A percentile compares a stretch with the other conserved stretches of the same genome.
These are phyloP conservation scores for Aix galericulata DNA, from an alignment of 2,113 vertebrate genomes.

Conservation along the genomic window DNA sequence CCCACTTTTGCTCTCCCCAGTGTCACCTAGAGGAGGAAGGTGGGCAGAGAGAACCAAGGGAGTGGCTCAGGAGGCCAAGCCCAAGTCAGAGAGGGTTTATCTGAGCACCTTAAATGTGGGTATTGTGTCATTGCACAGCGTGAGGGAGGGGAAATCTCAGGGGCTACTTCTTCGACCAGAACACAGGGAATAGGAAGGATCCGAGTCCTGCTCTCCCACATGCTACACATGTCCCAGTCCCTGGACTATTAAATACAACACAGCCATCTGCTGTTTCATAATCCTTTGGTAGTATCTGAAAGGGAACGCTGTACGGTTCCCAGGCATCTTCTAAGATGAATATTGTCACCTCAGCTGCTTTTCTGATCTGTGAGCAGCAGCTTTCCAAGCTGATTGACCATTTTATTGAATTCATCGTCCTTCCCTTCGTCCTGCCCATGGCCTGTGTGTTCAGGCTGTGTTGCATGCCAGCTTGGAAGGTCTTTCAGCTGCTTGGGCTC, in stretches of 20 bases:
- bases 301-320: background rate
- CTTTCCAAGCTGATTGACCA: background rate
- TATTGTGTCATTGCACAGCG: background rate
- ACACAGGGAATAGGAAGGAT: background rate
- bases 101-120: background rate
- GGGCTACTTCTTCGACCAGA: background rate
- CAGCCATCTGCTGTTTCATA: background rate
- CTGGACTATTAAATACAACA: background rate
- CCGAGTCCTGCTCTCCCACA: background rate
- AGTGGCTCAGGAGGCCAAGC: background rate
- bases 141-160: background rate
- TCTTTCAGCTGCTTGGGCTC: background rate
- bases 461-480: background rate
- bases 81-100: background rate
- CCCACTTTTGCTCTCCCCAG: background rate
- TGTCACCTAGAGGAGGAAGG: background rate
- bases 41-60: background rate
- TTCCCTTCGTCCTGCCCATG: background rate
- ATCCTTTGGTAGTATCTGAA: background rate
- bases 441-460: background rate
- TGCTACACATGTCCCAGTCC: too few species aligned
- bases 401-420: background rate
- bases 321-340: background rate
- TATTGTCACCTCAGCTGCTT: background rate
- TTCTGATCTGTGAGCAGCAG: background rate